Base-by-base conservation (phyloP, 92 coral and sea anemone species). In the Heteractis magnifica region DNA sequence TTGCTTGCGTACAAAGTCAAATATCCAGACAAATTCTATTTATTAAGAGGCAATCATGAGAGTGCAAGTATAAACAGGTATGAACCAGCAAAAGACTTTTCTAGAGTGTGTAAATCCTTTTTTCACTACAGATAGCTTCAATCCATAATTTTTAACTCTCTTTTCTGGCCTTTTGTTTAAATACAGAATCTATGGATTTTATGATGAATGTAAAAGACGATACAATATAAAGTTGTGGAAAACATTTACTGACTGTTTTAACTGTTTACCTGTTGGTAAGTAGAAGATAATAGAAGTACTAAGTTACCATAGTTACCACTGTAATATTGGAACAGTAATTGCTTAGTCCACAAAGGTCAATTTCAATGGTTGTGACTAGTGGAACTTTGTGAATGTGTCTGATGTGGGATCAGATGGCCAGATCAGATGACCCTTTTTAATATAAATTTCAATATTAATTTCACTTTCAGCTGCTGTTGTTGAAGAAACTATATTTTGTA, bases 171-270 rank as follows among this genome's bases (percentile, higher is more conserved):
- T 81, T 77, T 19, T 56, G 49, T 4, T 72, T 6, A 16, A 41
- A 12, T 72, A 48, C 81, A 93, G 97, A 83, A 90, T 93, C 49
- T 93, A 93, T 89, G 97, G 97, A 56, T 93, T 93, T 60, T 93
- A 93, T 84, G 97, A 93, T 87, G 97, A 93, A 75, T 93, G 97
- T 83, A 93, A 93, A 71, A 89, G 97, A 86, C 85, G 97, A 58
- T 93, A 93, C 85, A 93, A 93, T 87, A 93, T 93, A 51, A 93
- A 93, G 68, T 79, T 93, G 15, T 93, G 97, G 97, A 93, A 93
- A 87, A 88, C 93, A 34, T 93, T 93, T 81, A 93, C 94, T 4
- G 97, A 93, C 80, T 93, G 94, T 44, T 93, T 93, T 60, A 93
- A 93, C 79, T 93, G 97, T 58, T 87, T 93, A 19, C 97, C 97